A percentile compares a stretch with the other conserved stretches of the same genome.
These are phyloP conservation scores for Gerosis bhagava DNA, from an alignment of 2,888 invertebrate species.

Conservation along the genomic window DNA sequence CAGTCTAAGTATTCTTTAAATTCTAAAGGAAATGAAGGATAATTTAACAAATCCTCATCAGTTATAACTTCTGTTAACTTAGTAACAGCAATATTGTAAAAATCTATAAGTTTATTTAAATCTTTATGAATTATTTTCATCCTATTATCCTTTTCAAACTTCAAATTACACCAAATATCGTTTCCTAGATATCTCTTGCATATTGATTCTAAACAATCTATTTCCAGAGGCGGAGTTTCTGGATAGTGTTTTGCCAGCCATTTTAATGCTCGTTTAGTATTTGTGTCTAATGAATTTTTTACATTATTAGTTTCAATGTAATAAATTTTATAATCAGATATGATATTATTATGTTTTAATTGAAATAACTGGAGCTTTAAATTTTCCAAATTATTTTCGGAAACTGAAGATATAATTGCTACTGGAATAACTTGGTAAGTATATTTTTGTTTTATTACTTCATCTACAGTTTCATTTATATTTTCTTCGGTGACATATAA, in stretches of 20 bases:
- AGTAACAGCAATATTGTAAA: constrained; percentile 86
- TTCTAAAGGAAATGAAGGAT: constrained; percentile 85
- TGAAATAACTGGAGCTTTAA: constrained; percentile 49
- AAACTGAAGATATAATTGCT: constrained; percentile 58
- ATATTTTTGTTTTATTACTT: constrained; percentile 57
- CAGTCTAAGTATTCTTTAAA: constrained; percentile 79
- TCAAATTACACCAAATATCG: constrained; percentile 84
- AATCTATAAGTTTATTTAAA: constrained; percentile 80
- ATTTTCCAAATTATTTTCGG: constrained; percentile 39
- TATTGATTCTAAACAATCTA: constrained; percentile 80
- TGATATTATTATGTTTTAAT: constrained; percentile 50
- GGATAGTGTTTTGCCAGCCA: constrained; percentile 78
- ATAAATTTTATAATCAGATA: constrained; percentile 63
- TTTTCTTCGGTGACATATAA: constrained; percentile 61
- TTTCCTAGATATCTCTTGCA: constrained; percentile 81
- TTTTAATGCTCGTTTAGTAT: constrained; percentile 64
- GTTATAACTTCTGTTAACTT: constrained; percentile 83
- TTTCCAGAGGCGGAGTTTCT: constrained; percentile 77
- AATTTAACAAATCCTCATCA: constrained; percentile 81
- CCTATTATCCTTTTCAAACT: constrained; percentile 55
- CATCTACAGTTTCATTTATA: constrained; percentile 48
- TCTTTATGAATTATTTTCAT: constrained; percentile 73
- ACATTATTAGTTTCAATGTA: constrained; percentile 51
- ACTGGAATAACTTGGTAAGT: constrained; percentile 68
- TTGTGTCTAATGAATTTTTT: constrained; percentile 48